phyloP scores from a whole-genome alignment of 2,888 invertebrate genomes.

The Trachelus troglodyta region DNA sequence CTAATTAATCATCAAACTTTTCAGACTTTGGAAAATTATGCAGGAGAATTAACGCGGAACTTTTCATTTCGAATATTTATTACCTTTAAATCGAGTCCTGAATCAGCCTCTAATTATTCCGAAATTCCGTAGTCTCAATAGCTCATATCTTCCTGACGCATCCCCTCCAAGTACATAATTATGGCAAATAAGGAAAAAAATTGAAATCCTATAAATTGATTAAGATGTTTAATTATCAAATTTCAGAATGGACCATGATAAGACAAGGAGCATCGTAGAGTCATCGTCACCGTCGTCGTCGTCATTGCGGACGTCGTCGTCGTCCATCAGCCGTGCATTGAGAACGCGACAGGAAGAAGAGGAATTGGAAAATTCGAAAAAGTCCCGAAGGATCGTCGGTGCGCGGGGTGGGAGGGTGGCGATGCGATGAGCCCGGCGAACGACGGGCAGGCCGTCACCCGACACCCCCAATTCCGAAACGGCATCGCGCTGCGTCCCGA shows the following conservation, averaged over 20 bases:
- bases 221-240: background rate
- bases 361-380: background rate
- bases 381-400: constrained; percentile 35
- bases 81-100: background rate
- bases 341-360: background rate
- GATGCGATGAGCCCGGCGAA: constrained; percentile 64
- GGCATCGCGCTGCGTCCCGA: constrained; percentile 12
- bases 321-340: constrained; percentile 18
- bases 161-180: background rate
- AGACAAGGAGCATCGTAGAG: constrained; percentile 27
- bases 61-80: background rate
- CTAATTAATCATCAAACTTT: background rate
- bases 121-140: background rate
- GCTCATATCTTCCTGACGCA: background rate
- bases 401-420: constrained; percentile 53
- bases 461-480: constrained; percentile 42
- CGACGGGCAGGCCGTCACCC: constrained; percentile 56
- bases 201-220: background rate
- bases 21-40: background rate
- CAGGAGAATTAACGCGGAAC: background rate
- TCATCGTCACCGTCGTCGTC: constrained; percentile 22
- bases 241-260: constrained; percentile 56
- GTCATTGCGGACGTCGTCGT: constrained; percentile 14
- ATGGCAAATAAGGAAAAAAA: background rate
- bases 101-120: background rate